phyloP scores from a whole-genome alignment of 2,797 vertebrate species.

The Eulemur rubriventer region DNA sequence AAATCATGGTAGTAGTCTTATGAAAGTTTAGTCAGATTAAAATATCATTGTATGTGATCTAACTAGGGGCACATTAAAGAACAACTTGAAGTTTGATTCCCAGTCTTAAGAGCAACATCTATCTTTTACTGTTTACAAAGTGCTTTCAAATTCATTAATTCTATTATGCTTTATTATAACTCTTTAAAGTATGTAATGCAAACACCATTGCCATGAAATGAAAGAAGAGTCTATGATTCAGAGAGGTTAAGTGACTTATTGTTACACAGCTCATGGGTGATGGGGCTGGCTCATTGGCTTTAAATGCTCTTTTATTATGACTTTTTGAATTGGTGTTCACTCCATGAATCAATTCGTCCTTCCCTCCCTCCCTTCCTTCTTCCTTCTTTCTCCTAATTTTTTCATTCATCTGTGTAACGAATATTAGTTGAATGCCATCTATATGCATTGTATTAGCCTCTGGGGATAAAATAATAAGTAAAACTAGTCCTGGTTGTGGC shows the following conservation, averaged over 20 bases:
- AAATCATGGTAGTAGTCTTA: neutral
- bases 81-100: neutral
- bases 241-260: neutral
- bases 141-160: neutral
- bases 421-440: neutral
- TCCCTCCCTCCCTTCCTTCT: neutral
- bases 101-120: neutral
- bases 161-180: neutral
- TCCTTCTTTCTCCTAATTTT: neutral
- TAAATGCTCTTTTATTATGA: neutral
- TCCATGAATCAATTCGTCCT: neutral
- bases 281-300: neutral
- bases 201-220: neutral
- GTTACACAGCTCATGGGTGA: neutral
- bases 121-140: neutral
- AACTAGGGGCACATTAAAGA: neutral
- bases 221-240: neutral
- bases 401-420: neutral
- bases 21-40: neutral
- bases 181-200: neutral
- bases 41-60: neutral
- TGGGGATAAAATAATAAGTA: slow-evolving; percentile 13
- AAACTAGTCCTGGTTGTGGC: neutral
- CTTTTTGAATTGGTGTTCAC: neutral
- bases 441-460: neutral